Percentiles rank a stretch among this genome's conserved stretches.
These are phyloP conservation scores for Phyto melanocephala DNA, from an alignment of 2,888 invertebrate species.

Conservation along the genomic window DNA sequence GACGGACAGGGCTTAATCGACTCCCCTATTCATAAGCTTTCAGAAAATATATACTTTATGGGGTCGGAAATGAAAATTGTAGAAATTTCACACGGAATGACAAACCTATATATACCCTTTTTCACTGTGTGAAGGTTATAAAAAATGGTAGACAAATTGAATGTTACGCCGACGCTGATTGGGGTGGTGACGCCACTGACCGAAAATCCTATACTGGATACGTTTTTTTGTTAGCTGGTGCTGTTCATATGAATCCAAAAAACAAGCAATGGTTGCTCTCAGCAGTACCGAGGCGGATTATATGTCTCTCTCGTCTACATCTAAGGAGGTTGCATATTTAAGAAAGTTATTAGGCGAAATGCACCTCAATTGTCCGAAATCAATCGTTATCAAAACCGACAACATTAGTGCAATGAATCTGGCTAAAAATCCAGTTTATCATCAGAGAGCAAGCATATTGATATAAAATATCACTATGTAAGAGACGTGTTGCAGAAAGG, in stretches of 20 bases:
- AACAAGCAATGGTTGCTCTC: conserved; percentile 43
- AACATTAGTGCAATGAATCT: conserved; percentile 31
- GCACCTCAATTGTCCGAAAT: background rate
- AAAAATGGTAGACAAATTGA: background rate
- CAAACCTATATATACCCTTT: too few relatives aligned
- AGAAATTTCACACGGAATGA: too few relatives aligned
- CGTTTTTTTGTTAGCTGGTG: conserved; percentile 47
- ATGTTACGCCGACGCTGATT: conserved; percentile 59
- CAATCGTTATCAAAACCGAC: background rate
- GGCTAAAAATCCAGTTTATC: conserved; percentile 54
- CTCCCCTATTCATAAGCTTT: too few relatives aligned
- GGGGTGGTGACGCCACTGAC: conserved; percentile 43
- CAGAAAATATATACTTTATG: too few relatives aligned
- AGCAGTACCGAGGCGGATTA: conserved; percentile 59
- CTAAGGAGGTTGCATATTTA: conserved; percentile 52
- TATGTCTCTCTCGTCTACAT: conserved; percentile 41
- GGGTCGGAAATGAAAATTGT: too few relatives aligned
- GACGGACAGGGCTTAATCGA: too few relatives aligned
- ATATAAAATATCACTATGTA: background rate
- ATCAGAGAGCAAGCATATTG: conserved; percentile 61
- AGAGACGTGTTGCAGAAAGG: background rate
- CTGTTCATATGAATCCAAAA: conserved; percentile 59
- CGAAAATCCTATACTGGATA: conserved; percentile 54
- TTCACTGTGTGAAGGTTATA: too few relatives aligned
- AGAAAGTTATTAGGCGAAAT: conserved; percentile 12